Evolutionary conservation across 1,140 invertebrate species (phyloP), one percentile per base, ranked within the genome.

Genomic region (Brachionus rotundiformis): DNA sequence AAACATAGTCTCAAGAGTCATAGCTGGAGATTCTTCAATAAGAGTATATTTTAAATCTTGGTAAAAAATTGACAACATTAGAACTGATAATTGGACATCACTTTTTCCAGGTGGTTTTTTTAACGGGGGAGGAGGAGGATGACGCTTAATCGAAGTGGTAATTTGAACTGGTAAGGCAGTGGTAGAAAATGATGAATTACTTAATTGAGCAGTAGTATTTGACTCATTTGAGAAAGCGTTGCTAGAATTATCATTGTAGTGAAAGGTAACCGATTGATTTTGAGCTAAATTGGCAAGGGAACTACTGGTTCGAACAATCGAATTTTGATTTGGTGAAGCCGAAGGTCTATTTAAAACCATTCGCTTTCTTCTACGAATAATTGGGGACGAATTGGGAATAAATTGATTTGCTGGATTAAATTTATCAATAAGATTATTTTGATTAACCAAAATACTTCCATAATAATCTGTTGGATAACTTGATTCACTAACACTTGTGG

Each of bases 401-500:
- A 79, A 79, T 27, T 5, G 5, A 29, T 13, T 33, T 29, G 19
- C 10, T n/a, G 76, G 76, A 31, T 73, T 47, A 23, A 73, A 73
- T 25, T 44, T 73, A 11, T 6, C 19, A 41, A 73, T 44, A 13
- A 73, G 13, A 73, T 73, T 73, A 2, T 11, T 29, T 73, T 73
- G 68, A 11, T 3, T 8, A 10, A 19, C 27, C 23, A 73, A 41
- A 16, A 73, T 10, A 3, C 7, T 27, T 23, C 13, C 76, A 54
- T 79, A 79, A 39, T 79, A 79, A 33, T 54, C n/a, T 13, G 76
- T 59, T n/a, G 76, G 76, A 39, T 79, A 79, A 6, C n/a, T 23
- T n/a, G 76, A 33, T 39, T 23, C 5, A 63, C 54, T 54, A 27
- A 54, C 11, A 25, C 76, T 79, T 16, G 47, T 79, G n/a, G 54